phyloP scores from a whole-genome alignment of 2,888 invertebrate species.

The Rhopalosiphum nymphaeae region DNA sequence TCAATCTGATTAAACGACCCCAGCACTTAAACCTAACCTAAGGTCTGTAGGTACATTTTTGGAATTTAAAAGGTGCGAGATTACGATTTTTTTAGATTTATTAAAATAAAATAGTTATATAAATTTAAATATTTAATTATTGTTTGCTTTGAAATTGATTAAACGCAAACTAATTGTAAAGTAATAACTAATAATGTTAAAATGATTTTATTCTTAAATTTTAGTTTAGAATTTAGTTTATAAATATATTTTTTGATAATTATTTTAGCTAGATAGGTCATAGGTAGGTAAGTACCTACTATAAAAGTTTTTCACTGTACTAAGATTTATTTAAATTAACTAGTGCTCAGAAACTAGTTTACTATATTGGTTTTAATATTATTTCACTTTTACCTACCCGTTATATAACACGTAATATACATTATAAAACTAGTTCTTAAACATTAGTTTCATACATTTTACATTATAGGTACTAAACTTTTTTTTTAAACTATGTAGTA shows the following conservation, averaged over 20 bases:
- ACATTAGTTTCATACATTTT: background rate
- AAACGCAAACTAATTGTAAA: background rate
- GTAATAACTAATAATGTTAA: background rate
- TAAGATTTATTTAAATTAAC: background rate
- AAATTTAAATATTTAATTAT: background rate
- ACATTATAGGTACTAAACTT: background rate
- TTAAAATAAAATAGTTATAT: background rate
- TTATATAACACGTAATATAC: background rate
- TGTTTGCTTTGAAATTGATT: background rate
- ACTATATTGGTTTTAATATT: conserved; percentile 8
- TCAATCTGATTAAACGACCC: background rate
- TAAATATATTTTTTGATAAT: background rate
- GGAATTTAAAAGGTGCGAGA: background rate
- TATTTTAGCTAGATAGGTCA: background rate
- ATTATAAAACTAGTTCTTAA: background rate
- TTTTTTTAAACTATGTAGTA: background rate
- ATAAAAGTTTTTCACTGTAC: background rate
- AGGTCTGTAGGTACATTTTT: background rate
- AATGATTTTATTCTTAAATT: background rate
- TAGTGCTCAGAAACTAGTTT: background rate
- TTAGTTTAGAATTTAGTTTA: background rate
- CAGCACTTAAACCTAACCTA: background rate
- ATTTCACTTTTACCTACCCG: conserved; percentile 1
- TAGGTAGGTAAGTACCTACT: background rate
- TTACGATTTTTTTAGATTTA: background rate